Base-by-base conservation (phyloP, 2,797 vertebrate genomes). In the Aplochiton taeniatus region DNA sequence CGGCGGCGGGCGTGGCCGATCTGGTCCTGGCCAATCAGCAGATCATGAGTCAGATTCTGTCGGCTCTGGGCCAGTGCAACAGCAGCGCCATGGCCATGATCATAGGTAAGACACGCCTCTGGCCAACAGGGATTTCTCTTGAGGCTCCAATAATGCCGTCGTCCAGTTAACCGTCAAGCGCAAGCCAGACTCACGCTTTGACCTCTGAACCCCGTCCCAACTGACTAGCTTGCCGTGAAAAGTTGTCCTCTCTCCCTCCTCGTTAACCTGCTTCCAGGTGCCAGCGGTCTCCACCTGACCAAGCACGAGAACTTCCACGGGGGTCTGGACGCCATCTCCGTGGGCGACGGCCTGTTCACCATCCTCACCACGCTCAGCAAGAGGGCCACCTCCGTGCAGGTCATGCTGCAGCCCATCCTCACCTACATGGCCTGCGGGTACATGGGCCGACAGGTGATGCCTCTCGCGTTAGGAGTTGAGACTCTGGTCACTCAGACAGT, bases 1-100 rank as follows among this genome's bases (percentile, higher is more conserved):
- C 95, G 3, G 91, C 94, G 51, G 92, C 95, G 0, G 95, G 96
- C 0, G 95, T 99, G 70, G 98, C 97, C 0, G 97, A 99, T 85
- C 88, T 99, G 87, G 96, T 99, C 64, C 89, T 99, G 55, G 97
- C 96, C 87, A 99, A 98, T 86, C 98, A 99, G 68, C 98, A 98
- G 74, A 98, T 99, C 50, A 99, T 99, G 98, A 99, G 98, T 85
- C 98, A 99, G 90, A 98, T 99, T 88, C 83, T 99, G 76, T 99
- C 98, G 0, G 98, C 98, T 0, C 85, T 99, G 72, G 97, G 98
- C 51, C 96, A 99, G 75, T 99, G 98, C 90, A 99, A 99, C 90
- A 99, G 98, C 92, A 99, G 96, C 12, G 97, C 98, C 80, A 99
- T 99, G 98, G 98, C 98, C 54, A 99, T 99, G 97, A 99, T 99